Evolutionary conservation across 2,113 vertebrate genomes (phyloP).

Genomic region (Scopus umbretta): DNA sequence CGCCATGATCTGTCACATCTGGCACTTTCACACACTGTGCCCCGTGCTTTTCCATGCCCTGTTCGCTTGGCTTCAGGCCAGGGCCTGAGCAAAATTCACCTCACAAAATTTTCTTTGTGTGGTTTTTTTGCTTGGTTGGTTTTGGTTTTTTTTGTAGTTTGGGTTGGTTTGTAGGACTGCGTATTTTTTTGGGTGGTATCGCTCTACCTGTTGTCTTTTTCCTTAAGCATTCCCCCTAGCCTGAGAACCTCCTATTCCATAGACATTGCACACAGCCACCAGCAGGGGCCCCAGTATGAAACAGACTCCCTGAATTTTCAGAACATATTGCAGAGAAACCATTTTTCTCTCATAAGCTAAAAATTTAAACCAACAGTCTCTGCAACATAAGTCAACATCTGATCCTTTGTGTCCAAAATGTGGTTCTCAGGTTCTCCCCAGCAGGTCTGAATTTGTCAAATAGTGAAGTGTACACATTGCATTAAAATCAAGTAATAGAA

Average conservation of each 20-base stretch:
- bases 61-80: not conserved
- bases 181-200: not conserved
- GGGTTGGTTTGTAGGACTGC: not conserved
- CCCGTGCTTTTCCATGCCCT: not conserved
- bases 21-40: not conserved
- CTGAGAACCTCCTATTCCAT: not conserved
- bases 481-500: conserved; percentile 43
- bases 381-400: not conserved
- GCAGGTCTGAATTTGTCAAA: conserved; percentile 39
- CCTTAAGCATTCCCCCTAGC: not conserved
- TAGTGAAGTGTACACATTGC: not conserved
- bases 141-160: not conserved
- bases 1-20: not conserved
- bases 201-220: not conserved
- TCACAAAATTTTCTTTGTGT: not conserved
- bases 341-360: not conserved
- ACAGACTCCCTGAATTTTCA: not conserved
- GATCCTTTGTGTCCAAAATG: not conserved
- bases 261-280: not conserved
- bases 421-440: not conserved
- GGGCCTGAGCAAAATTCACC: not conserved
- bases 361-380: not conserved
- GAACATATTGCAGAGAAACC: not conserved
- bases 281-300: not conserved
- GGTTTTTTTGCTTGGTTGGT: not conserved